Conservation (phyloP, 2,888 invertebrate species). For the Oegoconia quadripuncta region DNA sequence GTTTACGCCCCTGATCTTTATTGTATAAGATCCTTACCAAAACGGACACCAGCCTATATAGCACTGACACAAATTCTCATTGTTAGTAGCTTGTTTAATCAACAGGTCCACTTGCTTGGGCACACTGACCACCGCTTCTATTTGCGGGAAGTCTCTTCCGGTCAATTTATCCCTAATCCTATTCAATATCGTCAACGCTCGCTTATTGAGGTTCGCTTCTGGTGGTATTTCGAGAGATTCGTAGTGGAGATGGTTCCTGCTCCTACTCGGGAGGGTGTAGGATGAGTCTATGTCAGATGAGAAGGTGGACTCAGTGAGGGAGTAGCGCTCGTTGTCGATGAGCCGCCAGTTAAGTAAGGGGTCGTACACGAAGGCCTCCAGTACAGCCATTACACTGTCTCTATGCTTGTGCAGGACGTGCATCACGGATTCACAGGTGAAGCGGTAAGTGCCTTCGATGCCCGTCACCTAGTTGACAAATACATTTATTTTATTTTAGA, state of each 20-base stretch:
- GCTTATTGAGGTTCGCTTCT: conserved; percentile 92
- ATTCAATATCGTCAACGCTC: conserved; percentile 93
- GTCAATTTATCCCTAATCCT: conserved; percentile 96
- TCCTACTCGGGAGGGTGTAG: conserved; percentile 58
- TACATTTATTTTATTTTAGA: too few relatives aligned
- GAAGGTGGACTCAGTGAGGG: conserved; percentile 61
- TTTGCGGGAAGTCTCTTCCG: conserved; percentile 91
- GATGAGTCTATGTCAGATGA: conserved; percentile 64
- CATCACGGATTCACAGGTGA: conserved; percentile 98
- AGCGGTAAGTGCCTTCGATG: conserved; percentile 96
- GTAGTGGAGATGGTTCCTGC: conserved; percentile 56
- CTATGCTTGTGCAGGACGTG: conserved; percentile 94
- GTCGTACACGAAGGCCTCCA: conserved; percentile 99
- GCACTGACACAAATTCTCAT: conserved; percentile 99
- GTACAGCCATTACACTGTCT: conserved; percentile 98
- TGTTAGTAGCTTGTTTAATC: conserved; percentile 96
- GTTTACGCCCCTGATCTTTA: too few relatives aligned
- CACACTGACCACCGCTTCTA: conserved; percentile 87
- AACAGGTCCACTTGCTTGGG: conserved; percentile 95
- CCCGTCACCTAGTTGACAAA: conserved; percentile 86
- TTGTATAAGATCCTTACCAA: conserved; percentile 79
- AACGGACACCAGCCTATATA: conserved; percentile 98
- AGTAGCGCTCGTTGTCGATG: conserved; percentile 59
- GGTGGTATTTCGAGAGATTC: conserved; percentile 76
- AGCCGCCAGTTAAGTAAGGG: conserved; percentile 98